A percentile compares a stretch with the other conserved stretches of the same genome.
Conservation (phyloP, 2,888 invertebrate genomes). For the Sphaerophoria rueppellii region DNA sequence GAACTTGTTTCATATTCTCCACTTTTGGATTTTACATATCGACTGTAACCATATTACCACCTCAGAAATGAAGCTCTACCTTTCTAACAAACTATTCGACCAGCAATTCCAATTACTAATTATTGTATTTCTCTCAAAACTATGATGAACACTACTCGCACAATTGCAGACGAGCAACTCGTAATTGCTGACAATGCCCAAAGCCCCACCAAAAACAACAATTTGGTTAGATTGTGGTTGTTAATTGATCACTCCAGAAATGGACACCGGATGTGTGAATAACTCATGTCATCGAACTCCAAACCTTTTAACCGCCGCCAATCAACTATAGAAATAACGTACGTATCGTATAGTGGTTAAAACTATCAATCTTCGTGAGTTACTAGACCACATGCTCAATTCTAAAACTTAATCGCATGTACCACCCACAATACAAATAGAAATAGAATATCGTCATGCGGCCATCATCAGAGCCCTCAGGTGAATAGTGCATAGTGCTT, state of each 20-base stretch:
- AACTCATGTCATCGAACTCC: slow-evolving; percentile 8
- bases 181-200: slow-evolving; percentile 10
- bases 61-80: too few species aligned
- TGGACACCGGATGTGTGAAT: slow-evolving; percentile 60
- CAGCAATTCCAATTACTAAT: slow-evolving; percentile 57
- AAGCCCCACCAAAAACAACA: slow-evolving; percentile 18
- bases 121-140: slow-evolving; percentile 8
- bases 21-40: too few species aligned
- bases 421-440: slow-evolving; percentile 2
- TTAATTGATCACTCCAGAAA: slow-evolving; percentile 54
- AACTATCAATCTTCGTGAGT: slow-evolving; percentile 56
- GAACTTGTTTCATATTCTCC: too few species aligned
- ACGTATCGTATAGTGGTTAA: slow-evolving; percentile 1
- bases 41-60: too few species aligned
- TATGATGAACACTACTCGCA: too few species aligned
- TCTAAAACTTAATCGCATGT: slow-evolving; percentile 1
- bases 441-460: not conserved
- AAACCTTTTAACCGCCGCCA: slow-evolving; percentile 22
- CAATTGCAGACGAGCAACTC: not conserved
- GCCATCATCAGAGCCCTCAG: too few species aligned
- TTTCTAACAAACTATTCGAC: not conserved
- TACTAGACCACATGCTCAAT: slow-evolving; percentile 41
- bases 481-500: not conserved
- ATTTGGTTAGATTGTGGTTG: slow-evolving; percentile 49
- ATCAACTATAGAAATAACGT: slow-evolving; percentile 36